phyloP scores from a whole-genome alignment of 2,888 invertebrate species.

The Charanyca ferruginea region DNA sequence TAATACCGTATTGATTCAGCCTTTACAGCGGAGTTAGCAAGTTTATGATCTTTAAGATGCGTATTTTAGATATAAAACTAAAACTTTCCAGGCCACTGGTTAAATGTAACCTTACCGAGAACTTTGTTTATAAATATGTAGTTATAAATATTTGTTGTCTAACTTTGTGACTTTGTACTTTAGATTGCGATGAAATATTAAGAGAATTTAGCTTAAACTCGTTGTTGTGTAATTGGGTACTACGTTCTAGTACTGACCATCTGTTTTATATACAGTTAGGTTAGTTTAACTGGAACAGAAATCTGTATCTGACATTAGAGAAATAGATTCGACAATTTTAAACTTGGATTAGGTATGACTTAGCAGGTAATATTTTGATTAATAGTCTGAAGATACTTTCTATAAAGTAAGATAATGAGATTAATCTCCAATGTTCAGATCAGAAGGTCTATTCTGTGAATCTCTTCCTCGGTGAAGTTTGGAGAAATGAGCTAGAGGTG shows the following conservation, averaged over 20 bases:
- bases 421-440: slow-evolving; percentile 8
- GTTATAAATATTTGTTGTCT: slow-evolving; percentile 45
- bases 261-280: slow-evolving; percentile 38
- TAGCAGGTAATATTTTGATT: not conserved
- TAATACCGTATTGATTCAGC: slow-evolving; percentile 89
- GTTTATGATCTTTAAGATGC: slow-evolving; percentile 84
- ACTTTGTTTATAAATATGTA: slow-evolving; percentile 21
- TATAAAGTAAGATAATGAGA: not conserved
- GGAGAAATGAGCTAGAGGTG: too few relatives aligned
- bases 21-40: slow-evolving; percentile 80
- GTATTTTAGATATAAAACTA: slow-evolving; percentile 63
- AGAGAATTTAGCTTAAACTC: slow-evolving; percentile 16
- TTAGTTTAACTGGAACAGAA: slow-evolving; percentile 23
- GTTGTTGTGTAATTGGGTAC: slow-evolving; percentile 23
- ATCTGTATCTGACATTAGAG: slow-evolving; percentile 15
- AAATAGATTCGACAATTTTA: slow-evolving; percentile 7
- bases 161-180: slow-evolving; percentile 38
- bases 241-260: slow-evolving; percentile 14
- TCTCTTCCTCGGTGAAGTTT: too few relatives aligned
- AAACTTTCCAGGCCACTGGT: slow-evolving; percentile 44
- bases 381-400: not conserved
- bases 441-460: not conserved
- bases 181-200: slow-evolving; percentile 40
- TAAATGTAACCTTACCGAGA: slow-evolving; percentile 19
- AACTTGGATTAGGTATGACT: slow-evolving; percentile 18